Evolutionary conservation across 2,113 vertebrate species (phyloP), one percentile per base, ranked within the genome.

Genomic region (Cardinalis cardinalis): DNA sequence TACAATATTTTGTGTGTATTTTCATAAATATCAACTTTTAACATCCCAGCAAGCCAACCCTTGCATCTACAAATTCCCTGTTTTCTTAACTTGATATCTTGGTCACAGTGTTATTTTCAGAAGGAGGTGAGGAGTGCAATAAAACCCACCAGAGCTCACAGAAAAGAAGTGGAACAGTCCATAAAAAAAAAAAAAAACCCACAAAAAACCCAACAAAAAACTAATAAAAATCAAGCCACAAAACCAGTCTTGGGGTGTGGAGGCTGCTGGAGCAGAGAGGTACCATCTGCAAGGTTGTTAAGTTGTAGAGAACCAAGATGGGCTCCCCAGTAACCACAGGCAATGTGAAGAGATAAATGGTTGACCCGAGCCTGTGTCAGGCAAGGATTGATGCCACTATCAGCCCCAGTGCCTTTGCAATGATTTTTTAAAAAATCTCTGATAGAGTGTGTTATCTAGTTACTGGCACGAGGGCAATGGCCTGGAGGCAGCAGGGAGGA

Each of bases 401-500:
- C 99, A 99, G 98, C 98, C 98, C 98, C 97, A 97, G 97, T 98
- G 98, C 98, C 98, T 99, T 98, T 98, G 98, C 99, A 99, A 98
- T 99, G 99, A 99, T 99, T 99, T 99, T 99, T 98, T 98, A 97
- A 96, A 97, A 99, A 99, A 99, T 98, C 99, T 99, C 98, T 99
- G 99, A 99, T 99, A 99, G 99, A 99, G 99, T 99, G 98, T 99
- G 98, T 99, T 99, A 99, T 99, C 99, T 99, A 99, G 98, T 99
- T 99, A 99, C 98, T 99, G 98, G 98, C 99, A 99, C 15, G 97
- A 99, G 99, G 99, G 98, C 98, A 99, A 98, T 97, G 97, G 98
- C 98, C 98, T 90, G 96, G 95, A 98, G 98, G 98, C 98, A 96
- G 94, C 4, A 73, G 97, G 98, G 98, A 98, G 98, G 97, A 84